Evolutionary conservation across 1,140 invertebrate species (phyloP).

Genomic region (Ceratina calcarata): DNA sequence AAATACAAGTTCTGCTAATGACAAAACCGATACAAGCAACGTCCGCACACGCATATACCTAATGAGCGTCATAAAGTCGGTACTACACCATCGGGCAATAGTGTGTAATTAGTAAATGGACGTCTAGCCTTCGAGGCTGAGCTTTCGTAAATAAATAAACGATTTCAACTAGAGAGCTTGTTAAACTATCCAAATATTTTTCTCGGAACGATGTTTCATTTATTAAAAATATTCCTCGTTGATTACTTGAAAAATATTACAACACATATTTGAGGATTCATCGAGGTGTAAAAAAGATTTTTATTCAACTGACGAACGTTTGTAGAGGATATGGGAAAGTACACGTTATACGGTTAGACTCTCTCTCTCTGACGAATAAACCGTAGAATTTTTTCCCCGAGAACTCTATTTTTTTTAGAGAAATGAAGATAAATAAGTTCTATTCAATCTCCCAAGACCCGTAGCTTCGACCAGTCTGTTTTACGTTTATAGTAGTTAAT

Average conservation of each 20-base stretch:
- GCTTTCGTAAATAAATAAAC: constrained; percentile 25
- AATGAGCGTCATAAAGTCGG: constrained; percentile 41
- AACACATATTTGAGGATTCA: not conserved
- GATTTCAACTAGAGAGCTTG: not conserved
- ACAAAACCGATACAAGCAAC: constrained; percentile 34
- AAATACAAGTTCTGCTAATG: constrained; percentile 40
- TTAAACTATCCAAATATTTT: not conserved
- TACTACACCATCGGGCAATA: constrained; percentile 22
- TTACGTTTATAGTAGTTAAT: no score
- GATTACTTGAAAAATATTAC: not conserved
- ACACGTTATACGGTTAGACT: not conserved
- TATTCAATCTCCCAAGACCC: no score
- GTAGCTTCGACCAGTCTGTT: not conserved
- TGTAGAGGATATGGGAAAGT: not conserved
- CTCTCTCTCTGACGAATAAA: not conserved
- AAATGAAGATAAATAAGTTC: no score
- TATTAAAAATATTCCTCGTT: no score
- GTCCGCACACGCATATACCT: constrained; percentile 4
- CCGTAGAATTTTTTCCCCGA: not conserved
- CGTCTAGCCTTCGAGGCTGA: constrained; percentile 1
- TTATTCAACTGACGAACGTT: not conserved
- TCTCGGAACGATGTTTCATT: no score
- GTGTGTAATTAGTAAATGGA: constrained; percentile 45
- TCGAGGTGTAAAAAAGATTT: not conserved
- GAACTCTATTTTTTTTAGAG: not conserved